Evolutionary conservation across 2,113 vertebrate species (phyloP).

Genomic region (Hippocampus comes): DNA sequence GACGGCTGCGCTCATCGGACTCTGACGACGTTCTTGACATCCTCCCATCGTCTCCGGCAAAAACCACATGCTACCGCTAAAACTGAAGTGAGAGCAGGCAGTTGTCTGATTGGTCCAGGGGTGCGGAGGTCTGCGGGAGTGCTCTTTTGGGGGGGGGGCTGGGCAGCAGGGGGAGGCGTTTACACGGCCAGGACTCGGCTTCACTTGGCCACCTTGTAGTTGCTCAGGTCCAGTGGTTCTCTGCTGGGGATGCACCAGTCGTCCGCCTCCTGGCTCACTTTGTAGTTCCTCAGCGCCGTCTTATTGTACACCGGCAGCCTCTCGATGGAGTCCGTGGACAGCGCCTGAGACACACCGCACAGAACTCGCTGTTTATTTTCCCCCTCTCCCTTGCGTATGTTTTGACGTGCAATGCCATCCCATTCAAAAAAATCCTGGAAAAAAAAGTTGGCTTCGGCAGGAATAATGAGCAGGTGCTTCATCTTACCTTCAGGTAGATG

Average conservation of each 20-base stretch:
- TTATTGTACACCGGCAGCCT: slow-evolving; percentile 93
- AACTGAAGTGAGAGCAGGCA: slow-evolving; percentile 20
- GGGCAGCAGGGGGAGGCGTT: not conserved
- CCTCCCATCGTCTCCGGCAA: slow-evolving; percentile 3
- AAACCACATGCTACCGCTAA: slow-evolving; percentile 26
- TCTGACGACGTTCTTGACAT: not conserved
- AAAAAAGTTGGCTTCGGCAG: too few relatives aligned
- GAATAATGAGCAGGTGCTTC: not conserved
- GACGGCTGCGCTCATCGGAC: not conserved
- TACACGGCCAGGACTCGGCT: not conserved
- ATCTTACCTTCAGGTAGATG: slow-evolving; percentile 86
- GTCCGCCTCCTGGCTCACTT: slow-evolving; percentile 83
- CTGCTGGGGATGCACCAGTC: slow-evolving; percentile 93
- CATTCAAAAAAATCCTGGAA: too few relatives aligned
- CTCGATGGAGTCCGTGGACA: slow-evolving; percentile 92
- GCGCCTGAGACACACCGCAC: slow-evolving; percentile 69
- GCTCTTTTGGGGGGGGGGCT: not conserved
- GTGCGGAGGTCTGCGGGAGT: not conserved
- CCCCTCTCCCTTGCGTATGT: too few relatives aligned
- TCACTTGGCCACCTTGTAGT: slow-evolving; percentile 77
- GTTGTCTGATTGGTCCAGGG: slow-evolving; percentile 16
- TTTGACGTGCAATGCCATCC: too few relatives aligned
- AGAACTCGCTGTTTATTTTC: not conserved
- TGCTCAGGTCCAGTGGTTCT: slow-evolving; percentile 86
- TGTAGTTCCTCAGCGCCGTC: slow-evolving; percentile 90